Evolutionary conservation across 2,888 invertebrate species (phyloP), one percentile per base, ranked within the genome.

Genomic region (Tetragonula carbonaria): DNA sequence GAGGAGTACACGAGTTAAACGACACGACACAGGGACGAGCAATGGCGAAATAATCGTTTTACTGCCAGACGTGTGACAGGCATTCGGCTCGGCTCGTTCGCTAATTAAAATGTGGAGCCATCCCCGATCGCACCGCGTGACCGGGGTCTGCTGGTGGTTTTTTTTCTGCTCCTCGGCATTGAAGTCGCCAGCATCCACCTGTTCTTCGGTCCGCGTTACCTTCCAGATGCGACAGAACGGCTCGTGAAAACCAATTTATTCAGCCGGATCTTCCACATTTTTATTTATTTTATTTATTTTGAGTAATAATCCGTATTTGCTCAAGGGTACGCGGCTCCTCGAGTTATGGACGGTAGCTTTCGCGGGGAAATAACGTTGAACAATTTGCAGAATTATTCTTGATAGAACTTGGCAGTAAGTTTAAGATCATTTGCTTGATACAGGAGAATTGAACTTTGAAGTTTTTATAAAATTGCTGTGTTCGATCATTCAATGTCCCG

Each of bases 1-100:
- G 38, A 74, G 59, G 63, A 72, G 55, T 21, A 73, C 74, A 67
- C 80, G 86, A 89, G 88, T 92, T 90, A 92, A 92, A 87, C 85
- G 86, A 86, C 91, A 89, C 86, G 74, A 53, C 72, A 86, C 91
- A 92, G 91, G 92, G 91, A 86, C 88, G 80, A 16, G 45, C 79
- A 78, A 80, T 86, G 84, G 80, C 81, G 84, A 86, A 87, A 82
- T 84, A 63, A 78, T 77, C 75, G 70, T 80, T 85, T 82, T 70
- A 67, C 72, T 74, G 86, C 57, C 79, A 74, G 77, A 84, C 79
- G 86, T 82, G 84, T 86, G 82, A 80, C 86, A 74, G 68, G 78
- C 82, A 82, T 75, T 81, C 83, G 63, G 75, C 73, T 85, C 62
- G 59, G 68, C 77, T 80, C 67, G 76, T 83, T 80, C 74, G 74